These are phyloP conservation scores for Protobothrops mucrosquamatus DNA, from an alignment of 2,113 vertebrate species.

Conservation along the genomic window DNA sequence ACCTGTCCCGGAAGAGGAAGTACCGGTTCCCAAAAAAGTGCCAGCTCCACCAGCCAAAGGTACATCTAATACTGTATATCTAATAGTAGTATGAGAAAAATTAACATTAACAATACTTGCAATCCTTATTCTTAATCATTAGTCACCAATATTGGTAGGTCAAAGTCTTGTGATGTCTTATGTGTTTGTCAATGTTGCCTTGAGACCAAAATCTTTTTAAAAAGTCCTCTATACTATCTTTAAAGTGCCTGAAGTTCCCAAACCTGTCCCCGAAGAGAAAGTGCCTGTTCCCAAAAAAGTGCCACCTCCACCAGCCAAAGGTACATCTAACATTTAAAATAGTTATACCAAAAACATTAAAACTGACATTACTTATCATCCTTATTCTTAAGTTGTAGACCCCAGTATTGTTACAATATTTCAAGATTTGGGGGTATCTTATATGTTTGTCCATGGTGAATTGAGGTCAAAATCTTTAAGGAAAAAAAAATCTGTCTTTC, in stretches of 20 bases:
- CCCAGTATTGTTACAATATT: neutral
- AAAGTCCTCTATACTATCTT: slow-evolving; percentile 2
- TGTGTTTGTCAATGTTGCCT: neutral
- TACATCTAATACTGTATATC: neutral
- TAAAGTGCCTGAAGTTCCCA: neutral
- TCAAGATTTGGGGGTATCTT: neutral
- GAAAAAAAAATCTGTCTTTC: neutral
- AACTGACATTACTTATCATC: neutral
- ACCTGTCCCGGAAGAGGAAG: neutral
- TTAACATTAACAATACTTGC: neutral
- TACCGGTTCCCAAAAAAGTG: neutral
- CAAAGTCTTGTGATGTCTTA: neutral
- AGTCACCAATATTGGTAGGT: neutral
- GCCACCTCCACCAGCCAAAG: neutral
- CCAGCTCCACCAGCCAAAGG: neutral
- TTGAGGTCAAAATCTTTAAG: neutral
- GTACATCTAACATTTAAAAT: neutral
- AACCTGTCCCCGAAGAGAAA: neutral
- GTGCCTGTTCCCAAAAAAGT: neutral
- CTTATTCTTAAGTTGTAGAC: neutral
- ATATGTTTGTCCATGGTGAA: neutral
- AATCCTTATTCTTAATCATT: neutral
- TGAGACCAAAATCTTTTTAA: slow-evolving; percentile 54
- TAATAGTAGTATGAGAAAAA: neutral
- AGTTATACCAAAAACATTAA: neutral